Conservation (phyloP, 2,797 vertebrate genomes). For the Leptatherina wallacei region DNA sequence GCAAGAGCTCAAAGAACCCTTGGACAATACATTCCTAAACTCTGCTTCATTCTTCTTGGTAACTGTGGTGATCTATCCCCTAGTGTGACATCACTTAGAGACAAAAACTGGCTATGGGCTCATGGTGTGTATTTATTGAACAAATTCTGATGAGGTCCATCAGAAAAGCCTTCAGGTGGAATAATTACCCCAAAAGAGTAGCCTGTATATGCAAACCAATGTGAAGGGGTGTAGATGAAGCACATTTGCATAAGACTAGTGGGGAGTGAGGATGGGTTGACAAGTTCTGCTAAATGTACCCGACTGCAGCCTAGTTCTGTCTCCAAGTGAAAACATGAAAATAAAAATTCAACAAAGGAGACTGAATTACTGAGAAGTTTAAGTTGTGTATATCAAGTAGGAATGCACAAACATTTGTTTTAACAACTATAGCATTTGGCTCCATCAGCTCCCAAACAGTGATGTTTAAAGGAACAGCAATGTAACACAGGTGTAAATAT, state of each 20-base stretch:
- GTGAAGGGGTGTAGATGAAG: not conserved
- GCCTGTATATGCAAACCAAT: not conserved
- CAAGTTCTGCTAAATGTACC: not conserved
- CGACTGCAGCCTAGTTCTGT: not conserved
- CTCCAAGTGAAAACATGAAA: not conserved
- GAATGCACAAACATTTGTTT: not conserved
- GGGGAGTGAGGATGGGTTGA: not conserved
- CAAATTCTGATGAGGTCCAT: not conserved
- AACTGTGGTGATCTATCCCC: not conserved
- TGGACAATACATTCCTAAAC: not conserved
- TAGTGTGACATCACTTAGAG: not conserved
- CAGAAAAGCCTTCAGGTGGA: not conserved
- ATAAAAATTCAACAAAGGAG: not conserved
- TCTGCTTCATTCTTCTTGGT: not conserved
- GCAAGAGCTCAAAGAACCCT: not conserved
- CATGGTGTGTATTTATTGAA: not conserved
- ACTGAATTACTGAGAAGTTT: not conserved
- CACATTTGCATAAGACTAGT: not conserved
- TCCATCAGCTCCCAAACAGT: not conserved
- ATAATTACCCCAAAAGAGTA: not conserved
- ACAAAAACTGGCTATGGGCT: not conserved
- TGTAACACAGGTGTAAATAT: no score
- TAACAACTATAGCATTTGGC: no score
- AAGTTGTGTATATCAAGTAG: not conserved
- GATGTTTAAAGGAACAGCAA: not conserved